These are phyloP conservation scores for Uloborus plumipes DNA, from an alignment of 2,888 invertebrate genomes.

Conservation along the genomic window DNA sequence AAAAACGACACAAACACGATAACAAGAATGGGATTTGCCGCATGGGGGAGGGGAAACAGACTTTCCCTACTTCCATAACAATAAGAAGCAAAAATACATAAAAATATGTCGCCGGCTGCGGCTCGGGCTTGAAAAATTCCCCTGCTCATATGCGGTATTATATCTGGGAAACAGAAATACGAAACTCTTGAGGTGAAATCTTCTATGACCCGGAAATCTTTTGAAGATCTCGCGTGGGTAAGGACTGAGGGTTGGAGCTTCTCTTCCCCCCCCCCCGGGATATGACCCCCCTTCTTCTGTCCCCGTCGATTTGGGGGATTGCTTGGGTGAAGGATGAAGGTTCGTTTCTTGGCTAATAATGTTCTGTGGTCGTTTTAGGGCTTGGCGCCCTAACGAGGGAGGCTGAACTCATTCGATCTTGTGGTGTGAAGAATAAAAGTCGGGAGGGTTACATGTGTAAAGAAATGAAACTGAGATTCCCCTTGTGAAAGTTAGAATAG, in stretches of 20 bases:
- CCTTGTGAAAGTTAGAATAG: too few species aligned
- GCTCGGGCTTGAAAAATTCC: constrained; percentile 28
- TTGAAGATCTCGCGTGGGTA: constrained; percentile 36
- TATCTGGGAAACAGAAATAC: constrained; percentile 49
- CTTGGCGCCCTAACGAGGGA: too few species aligned
- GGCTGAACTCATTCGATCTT: too few species aligned
- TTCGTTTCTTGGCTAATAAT: constrained; percentile 7
- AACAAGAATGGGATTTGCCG: constrained; percentile 32
- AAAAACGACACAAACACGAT: constrained; percentile 31
- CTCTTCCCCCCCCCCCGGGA: not conserved
- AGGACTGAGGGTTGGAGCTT: constrained; percentile 6
- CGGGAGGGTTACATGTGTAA: too few species aligned
- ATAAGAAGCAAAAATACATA: constrained; percentile 49
- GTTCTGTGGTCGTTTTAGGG: too few species aligned
- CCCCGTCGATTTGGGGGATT: constrained; percentile 8
- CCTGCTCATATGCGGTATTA: constrained; percentile 59
- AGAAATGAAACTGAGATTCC: too few species aligned
- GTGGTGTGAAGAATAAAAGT: too few species aligned
- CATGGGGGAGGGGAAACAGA: not conserved
- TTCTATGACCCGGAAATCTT: constrained; percentile 62
- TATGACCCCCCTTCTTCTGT: not conserved
- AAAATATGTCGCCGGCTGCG: constrained; percentile 14
- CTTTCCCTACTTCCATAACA: constrained; percentile 15
- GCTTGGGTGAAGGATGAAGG: not conserved
- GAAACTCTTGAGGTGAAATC: constrained; percentile 32